phyloP scores from a whole-genome alignment of 1,140 invertebrate genomes.

The Cydia splendana region DNA sequence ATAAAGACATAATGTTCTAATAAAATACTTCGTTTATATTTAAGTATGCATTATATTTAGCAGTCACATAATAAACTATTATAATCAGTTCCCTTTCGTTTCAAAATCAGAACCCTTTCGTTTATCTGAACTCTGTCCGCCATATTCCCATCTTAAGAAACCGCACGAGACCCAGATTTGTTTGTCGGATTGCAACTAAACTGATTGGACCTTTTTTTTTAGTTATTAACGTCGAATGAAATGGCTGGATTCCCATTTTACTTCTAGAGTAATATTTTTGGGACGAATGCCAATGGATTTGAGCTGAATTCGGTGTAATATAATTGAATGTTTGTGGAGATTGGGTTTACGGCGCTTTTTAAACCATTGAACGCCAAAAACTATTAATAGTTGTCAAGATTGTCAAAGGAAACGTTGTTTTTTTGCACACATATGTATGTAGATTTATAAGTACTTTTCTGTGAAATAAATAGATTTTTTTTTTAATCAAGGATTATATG shows the following conservation, averaged over 20 bases:
- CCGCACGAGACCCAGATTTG: slow-evolving; percentile 53
- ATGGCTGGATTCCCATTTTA: slow-evolving; percentile 17
- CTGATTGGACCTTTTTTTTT: slow-evolving; percentile 30
- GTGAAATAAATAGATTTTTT: no score
- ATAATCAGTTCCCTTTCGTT: no score
- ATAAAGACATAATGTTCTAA: no score
- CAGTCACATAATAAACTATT: no score
- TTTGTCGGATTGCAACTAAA: slow-evolving; percentile 42
- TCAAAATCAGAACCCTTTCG: slow-evolving; percentile 27
- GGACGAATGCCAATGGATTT: slow-evolving; percentile 31
- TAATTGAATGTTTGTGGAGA: slow-evolving; percentile 28
- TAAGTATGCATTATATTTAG: no score
- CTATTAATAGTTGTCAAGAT: no score
- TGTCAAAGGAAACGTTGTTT: no score
- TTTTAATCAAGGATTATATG: no score
- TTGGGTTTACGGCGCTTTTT: background rate
- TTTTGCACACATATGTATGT: no score
- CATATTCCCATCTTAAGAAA: slow-evolving; percentile 48
- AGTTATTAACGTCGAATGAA: slow-evolving; percentile 28
- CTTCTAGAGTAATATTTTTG: slow-evolving; percentile 21
- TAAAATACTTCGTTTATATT: no score
- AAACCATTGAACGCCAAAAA: background rate
- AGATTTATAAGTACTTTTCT: no score
- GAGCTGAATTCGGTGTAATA: slow-evolving; percentile 18
- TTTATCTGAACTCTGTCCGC: slow-evolving; percentile 44